A percentile compares a stretch with the other conserved stretches of the same genome.
phyloP scores from a whole-genome alignment of 2,797 vertebrate species.

The Sciurus carolinensis region DNA sequence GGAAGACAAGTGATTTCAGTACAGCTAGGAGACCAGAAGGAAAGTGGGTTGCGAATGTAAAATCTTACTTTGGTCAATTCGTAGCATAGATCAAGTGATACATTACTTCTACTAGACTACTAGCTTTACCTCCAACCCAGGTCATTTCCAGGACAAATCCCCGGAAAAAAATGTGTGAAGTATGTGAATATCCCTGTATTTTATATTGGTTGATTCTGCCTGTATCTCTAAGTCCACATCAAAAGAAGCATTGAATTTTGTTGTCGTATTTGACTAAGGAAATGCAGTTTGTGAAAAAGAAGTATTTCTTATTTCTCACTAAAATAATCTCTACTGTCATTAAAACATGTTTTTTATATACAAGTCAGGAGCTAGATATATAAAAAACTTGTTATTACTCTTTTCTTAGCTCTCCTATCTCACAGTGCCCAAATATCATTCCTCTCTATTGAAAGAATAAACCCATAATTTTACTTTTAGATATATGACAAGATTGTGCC shows the following conservation, averaged over 20 bases:
- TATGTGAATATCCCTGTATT: not conserved
- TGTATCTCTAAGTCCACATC: conserved; percentile 15
- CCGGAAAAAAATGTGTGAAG: not conserved
- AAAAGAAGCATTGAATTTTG: conserved; percentile 11
- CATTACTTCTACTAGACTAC: not conserved
- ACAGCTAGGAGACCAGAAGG: not conserved
- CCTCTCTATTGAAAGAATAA: conserved; percentile 46
- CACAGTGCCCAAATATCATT: not conserved
- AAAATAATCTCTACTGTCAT: not conserved
- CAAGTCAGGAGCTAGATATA: not conserved
- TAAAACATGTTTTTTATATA: not conserved
- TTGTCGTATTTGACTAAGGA: not conserved
- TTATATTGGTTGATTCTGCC: not conserved
- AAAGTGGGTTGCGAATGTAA: not conserved
- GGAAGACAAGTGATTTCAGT: not conserved
- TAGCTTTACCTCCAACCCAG: not conserved
- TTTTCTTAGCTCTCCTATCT: not conserved
- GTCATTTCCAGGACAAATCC: not conserved
- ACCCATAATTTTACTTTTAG: conserved; percentile 48
- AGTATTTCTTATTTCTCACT: not conserved
- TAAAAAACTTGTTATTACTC: not conserved
- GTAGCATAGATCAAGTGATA: not conserved
- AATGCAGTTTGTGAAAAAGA: conserved; percentile 32
- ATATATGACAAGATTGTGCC: conserved; percentile 19
- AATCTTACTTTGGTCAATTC: not conserved